Evolutionary conservation across 2,113 vertebrate genomes (phyloP).

Genomic region (Perognathus longimembris): DNA sequence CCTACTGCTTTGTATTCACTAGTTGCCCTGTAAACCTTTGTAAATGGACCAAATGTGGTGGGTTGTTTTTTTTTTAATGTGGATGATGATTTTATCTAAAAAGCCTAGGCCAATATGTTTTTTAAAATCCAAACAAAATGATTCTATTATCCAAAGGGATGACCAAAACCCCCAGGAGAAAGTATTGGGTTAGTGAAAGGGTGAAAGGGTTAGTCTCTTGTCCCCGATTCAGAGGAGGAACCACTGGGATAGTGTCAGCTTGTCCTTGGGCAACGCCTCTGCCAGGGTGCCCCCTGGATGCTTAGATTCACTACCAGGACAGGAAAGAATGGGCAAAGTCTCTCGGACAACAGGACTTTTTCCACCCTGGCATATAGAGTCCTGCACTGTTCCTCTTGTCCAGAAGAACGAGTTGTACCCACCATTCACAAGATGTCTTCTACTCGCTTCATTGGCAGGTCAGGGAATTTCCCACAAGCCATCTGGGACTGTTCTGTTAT

Average conservation of each 20-base stretch:
- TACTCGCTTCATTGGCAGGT: conserved; percentile 1
- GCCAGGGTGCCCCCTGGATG: neutral
- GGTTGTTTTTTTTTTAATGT: neutral
- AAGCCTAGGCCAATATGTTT: neutral
- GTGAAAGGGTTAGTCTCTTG: neutral
- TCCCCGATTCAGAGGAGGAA: neutral
- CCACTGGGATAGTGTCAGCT: neutral
- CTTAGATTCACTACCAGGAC: neutral
- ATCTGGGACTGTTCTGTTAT: conserved; percentile 12
- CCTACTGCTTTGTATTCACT: neutral
- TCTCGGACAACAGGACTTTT: neutral
- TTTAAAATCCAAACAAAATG: neutral
- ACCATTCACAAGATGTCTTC: conserved; percentile 50
- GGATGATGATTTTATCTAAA: neutral
- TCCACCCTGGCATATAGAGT: neutral
- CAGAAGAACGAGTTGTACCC: conserved; percentile 58
- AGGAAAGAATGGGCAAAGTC: neutral
- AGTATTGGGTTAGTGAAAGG: neutral
- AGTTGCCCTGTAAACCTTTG: neutral
- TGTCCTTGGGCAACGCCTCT: neutral
- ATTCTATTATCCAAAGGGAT: neutral
- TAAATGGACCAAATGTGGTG: neutral
- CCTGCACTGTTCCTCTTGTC: neutral
- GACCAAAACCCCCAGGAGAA: neutral
- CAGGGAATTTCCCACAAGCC: conserved; percentile 63